Conservation (phyloP, 2,113 vertebrate genomes). For the Aix galericulata region DNA sequence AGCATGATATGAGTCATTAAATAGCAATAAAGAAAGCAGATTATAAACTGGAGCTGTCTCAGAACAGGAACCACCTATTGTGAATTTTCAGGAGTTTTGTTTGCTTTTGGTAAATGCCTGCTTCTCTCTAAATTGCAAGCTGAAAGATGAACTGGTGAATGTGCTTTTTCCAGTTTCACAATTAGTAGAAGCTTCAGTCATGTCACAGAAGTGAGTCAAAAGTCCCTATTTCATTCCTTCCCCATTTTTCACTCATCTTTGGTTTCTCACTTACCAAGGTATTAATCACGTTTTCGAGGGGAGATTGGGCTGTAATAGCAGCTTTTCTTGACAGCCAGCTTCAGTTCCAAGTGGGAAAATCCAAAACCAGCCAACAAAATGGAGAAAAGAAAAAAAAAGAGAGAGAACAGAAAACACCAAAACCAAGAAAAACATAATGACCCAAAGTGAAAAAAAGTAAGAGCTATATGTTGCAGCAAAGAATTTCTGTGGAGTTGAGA, state of each 20-base stretch:
- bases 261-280: conserved; percentile 29
- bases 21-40: conserved; percentile 27
- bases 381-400: rapidly evolving
- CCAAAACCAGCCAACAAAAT: no score
- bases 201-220: not conserved
- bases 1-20: conserved; percentile 38
- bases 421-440: no score
- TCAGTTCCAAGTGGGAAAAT: not conserved
- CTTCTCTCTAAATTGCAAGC: not conserved
- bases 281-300: not conserved
- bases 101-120: not conserved
- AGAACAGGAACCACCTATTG: conserved; percentile 8
- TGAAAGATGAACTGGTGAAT: not conserved
- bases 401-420: no score
- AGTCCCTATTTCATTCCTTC: not conserved
- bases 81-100: not conserved
- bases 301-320: not conserved
- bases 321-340: not conserved
- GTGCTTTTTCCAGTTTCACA: not conserved
- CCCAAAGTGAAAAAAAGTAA: not conserved
- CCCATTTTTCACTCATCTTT: not conserved
- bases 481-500: not conserved
- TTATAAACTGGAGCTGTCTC: conserved; percentile 8
- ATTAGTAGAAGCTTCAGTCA: not conserved
- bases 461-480: not conserved